phyloP scores from a whole-genome alignment of 2,888 invertebrate genomes.

The Masnerella sp. region DNA sequence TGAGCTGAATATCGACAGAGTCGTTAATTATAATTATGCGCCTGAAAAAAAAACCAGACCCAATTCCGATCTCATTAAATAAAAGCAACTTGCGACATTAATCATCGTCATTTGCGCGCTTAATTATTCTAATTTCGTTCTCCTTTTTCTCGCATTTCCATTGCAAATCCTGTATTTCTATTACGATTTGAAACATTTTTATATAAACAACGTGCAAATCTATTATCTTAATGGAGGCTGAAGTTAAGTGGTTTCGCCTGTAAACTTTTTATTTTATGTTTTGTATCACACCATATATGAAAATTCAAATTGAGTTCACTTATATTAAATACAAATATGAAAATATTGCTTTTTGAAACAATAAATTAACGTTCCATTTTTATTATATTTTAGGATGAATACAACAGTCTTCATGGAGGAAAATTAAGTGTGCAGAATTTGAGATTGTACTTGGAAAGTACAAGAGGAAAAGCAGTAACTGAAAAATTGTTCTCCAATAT shows the following conservation, averaged over 20 bases:
- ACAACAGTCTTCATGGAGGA: slow-evolving; percentile 95
- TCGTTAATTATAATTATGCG: slow-evolving; percentile 48
- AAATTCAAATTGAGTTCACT: too few species aligned
- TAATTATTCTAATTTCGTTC: slow-evolving; percentile 48
- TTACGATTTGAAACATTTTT: slow-evolving; percentile 11
- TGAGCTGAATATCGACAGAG: slow-evolving; percentile 75
- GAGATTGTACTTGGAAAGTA: slow-evolving; percentile 92
- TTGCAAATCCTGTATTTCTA: slow-evolving; percentile 23
- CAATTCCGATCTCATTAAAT: slow-evolving; percentile 48
- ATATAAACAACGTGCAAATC: slow-evolving; percentile 21
- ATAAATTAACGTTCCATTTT: too few species aligned
- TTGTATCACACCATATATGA: too few species aligned
- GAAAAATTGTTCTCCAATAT: slow-evolving; percentile 93
- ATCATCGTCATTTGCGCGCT: slow-evolving; percentile 44
- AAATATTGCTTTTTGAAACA: too few species aligned
- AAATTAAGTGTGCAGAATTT: slow-evolving; percentile 96
- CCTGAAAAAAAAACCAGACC: slow-evolving; percentile 21
- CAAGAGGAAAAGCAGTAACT: slow-evolving; percentile 91
- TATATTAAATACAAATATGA: too few species aligned
- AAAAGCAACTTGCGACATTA: slow-evolving; percentile 47
- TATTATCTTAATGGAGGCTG: too few species aligned
- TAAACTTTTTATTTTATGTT: too few species aligned
- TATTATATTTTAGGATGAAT: slow-evolving; percentile 89
- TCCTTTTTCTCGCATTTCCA: slow-evolving; percentile 18
- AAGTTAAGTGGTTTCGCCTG: too few species aligned